Base-by-base conservation (phyloP, 2,888 invertebrate species). In the Pollenia angustigena region DNA sequence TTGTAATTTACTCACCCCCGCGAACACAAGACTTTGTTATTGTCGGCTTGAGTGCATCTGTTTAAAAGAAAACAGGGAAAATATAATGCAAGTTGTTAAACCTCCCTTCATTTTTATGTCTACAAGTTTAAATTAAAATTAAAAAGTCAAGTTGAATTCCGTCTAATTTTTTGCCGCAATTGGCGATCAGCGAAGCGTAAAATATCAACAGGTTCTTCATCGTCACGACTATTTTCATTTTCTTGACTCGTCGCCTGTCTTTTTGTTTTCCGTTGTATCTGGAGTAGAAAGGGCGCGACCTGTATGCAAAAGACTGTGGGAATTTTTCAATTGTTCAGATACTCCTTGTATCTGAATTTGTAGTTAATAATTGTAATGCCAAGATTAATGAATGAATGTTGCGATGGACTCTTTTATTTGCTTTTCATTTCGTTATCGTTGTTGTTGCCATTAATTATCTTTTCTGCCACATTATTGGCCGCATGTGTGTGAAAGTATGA, bases 261-360 rank as follows among this genome's bases (percentile, higher is more conserved):
- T 74, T 79, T 16, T 52, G 4, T 64, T 52, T 52, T 46, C 12
- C 14, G 18, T 18, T 44, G 23, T 56, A 71, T 68, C 6, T 64
- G 23, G 64, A 81, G 50, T 74, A 75, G 52, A 79, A 66, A 81
- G 80, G 83, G 81, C 81, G 54, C 81, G 81, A 84, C 81, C 81
- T 82, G 60, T 78, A 78, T 69, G 68, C 71, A 76, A 81, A 81
- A 72, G 66, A 91, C 90, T 91, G 91, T 91, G 91, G 90, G 91
- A 91, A 91, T 89, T 90, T 91, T 90, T 90, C 90, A 90, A 91
- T 91, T 91, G 91, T 90, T 91, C 89, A 89, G 90, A 60, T 69
- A 76, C 58, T 58, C 42, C 60, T 23, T n/a, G 46, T 56, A 69
- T 18, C 71, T 32, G 9, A 18, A 44, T 18, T 80, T 18, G 9